Evolutionary conservation across 1,140 invertebrate species (phyloP).

Genomic region (Lepidotrigona ventralis): DNA sequence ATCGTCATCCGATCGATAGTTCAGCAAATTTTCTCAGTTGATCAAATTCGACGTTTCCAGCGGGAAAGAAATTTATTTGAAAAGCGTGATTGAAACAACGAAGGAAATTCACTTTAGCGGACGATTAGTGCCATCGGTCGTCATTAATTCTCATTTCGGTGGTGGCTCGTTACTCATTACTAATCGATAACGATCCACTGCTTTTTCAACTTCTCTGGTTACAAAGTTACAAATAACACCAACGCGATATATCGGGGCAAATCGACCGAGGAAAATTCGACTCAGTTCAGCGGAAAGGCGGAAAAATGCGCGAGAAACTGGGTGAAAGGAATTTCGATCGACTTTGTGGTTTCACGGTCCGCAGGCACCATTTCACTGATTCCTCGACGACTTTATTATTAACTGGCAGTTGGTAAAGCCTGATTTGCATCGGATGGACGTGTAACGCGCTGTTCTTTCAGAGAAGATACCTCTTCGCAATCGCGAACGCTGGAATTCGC

Average conservation of each 20-base stretch:
- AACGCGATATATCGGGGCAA: neutral
- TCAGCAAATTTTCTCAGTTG: neutral
- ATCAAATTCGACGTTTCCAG: neutral
- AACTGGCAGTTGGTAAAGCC: neutral
- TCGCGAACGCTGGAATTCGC: constrained; percentile 30
- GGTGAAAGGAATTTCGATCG: constrained; percentile 26
- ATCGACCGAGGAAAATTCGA: neutral
- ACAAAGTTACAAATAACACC: neutral
- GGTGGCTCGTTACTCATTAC: neutral
- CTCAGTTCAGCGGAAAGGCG: neutral
- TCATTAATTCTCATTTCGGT: neutral
- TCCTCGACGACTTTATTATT: neutral
- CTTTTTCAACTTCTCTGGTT: neutral
- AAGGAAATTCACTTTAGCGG: neutral
- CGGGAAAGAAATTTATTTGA: neutral
- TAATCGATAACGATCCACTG: neutral
- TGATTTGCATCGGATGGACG: constrained; percentile 44
- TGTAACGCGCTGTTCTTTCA: constrained; percentile 12
- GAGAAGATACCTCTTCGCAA: constrained; percentile 15
- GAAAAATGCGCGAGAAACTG: neutral
- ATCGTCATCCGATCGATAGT: no score
- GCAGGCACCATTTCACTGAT: neutral
- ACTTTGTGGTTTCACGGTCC: constrained; percentile 8
- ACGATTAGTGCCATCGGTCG: neutral
- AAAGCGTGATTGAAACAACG: no score